phyloP scores from a whole-genome alignment of 92 coral and sea anemone species.

The Umimayanthus chanpuru region DNA sequence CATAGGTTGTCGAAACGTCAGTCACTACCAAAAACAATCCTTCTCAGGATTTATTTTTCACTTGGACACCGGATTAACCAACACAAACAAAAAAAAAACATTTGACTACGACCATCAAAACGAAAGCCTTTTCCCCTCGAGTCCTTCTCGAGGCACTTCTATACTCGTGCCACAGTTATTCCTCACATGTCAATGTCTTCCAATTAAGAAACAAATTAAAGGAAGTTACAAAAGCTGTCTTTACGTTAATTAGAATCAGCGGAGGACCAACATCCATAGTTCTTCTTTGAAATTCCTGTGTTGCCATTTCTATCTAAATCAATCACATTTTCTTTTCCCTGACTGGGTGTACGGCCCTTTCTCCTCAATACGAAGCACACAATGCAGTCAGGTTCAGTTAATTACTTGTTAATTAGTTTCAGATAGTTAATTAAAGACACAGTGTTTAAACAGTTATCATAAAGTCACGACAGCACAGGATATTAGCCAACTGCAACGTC shows the following conservation, averaged over 20 bases:
- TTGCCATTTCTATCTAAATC: background rate
- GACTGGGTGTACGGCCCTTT: no score
- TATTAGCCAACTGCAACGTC: background rate
- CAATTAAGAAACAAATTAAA: background rate
- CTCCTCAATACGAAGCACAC: background rate
- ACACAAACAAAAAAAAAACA: no score
- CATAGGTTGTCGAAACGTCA: no score
- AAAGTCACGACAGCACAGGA: background rate
- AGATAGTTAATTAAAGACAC: background rate
- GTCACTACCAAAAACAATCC: no score
- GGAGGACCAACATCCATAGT: background rate
- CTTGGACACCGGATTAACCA: no score
- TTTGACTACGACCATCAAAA: no score
- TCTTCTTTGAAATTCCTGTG: background rate
- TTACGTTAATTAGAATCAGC: conserved; percentile 4
- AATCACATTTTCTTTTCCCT: no score
- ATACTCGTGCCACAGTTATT: background rate
- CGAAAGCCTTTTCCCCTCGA: no score
- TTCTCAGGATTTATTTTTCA: no score
- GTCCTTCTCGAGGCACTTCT: background rate
- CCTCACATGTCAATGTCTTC: background rate
- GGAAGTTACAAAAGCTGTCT: background rate
- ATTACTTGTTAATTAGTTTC: conserved; percentile 5
- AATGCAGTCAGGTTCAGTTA: background rate
- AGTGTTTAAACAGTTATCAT: background rate